These are phyloP conservation scores for Amyelois transitella DNA, from an alignment of 1,140 invertebrate species.

Conservation along the genomic window DNA sequence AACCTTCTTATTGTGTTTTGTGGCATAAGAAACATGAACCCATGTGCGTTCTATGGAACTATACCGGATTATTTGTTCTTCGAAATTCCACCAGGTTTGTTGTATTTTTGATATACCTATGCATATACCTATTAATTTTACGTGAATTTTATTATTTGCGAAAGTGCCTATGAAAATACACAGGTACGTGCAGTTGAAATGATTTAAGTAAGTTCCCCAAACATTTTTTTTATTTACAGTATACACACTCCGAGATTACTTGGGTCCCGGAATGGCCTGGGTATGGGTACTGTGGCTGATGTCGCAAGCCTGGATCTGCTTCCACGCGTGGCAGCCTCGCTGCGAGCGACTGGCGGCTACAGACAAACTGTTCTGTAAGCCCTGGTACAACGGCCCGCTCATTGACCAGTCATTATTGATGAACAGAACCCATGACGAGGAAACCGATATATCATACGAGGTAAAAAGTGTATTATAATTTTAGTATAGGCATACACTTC, in stretches of 20 bases:
- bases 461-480: conserved; percentile 53
- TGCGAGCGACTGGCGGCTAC: conserved; percentile 95
- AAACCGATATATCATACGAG: conserved; percentile 92
- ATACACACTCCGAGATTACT: conserved; percentile 87
- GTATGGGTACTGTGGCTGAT: conserved; percentile 93
- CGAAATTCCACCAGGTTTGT: conserved; percentile 82
- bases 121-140: neutral
- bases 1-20: conserved; percentile 92
- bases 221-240: conserved; percentile 55
- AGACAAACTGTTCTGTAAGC: conserved; percentile 94
- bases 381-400: conserved; percentile 93
- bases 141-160: neutral
- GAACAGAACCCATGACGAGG: conserved; percentile 93
- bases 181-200: too few species aligned
- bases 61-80: conserved; percentile 94
- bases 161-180: too few species aligned
- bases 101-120: neutral
- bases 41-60: conserved; percentile 87
- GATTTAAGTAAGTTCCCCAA: too few species aligned
- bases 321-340: conserved; percentile 96
- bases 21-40: conserved; percentile 86
- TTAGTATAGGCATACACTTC: too few species aligned
- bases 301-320: conserved; percentile 94
- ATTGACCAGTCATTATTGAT: conserved; percentile 96
- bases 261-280: conserved; percentile 90